Conservation (phyloP, 37 sponge, comb jelly and placozoan species). For the Hexactinellida sp. region DNA sequence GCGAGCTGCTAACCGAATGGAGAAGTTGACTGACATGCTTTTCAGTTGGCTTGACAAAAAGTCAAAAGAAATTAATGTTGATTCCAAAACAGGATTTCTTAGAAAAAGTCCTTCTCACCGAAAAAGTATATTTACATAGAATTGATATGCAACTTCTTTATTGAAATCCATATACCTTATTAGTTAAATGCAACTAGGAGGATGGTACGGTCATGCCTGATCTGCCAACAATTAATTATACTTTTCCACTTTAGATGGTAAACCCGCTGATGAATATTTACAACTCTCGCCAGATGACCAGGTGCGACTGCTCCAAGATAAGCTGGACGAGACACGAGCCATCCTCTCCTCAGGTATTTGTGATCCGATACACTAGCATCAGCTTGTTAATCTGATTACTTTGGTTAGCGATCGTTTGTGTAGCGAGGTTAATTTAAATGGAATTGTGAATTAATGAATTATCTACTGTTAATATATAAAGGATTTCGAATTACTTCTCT, state of each 20-base stretch:
- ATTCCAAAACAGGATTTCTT: background rate
- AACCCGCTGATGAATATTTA: slow-evolving; percentile 16
- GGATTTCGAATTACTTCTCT: background rate
- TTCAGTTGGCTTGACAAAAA: background rate
- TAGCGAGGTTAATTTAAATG: too few species aligned
- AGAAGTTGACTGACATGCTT: background rate
- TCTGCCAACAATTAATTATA: background rate
- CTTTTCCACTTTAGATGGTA: background rate
- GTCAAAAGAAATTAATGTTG: background rate
- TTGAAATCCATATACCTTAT: too few species aligned
- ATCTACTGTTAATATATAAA: too few species aligned
- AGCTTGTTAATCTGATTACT: background rate
- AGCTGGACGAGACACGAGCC: slow-evolving; percentile 15
- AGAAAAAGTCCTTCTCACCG: background rate
- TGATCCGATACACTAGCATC: background rate
- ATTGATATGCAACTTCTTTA: too few species aligned
- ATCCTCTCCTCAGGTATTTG: slow-evolving; percentile 13
- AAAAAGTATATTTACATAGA: background rate
- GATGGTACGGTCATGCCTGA: background rate
- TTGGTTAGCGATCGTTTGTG: background rate
- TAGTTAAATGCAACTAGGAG: too few species aligned
- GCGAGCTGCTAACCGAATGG: slow-evolving; percentile 63
- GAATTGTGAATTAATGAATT: too few species aligned
- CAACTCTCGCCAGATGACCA: background rate
- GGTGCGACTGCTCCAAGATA: slow-evolving; percentile 12